phyloP scores from a whole-genome alignment of 1,140 invertebrate genomes.

The Heliconius himera region DNA sequence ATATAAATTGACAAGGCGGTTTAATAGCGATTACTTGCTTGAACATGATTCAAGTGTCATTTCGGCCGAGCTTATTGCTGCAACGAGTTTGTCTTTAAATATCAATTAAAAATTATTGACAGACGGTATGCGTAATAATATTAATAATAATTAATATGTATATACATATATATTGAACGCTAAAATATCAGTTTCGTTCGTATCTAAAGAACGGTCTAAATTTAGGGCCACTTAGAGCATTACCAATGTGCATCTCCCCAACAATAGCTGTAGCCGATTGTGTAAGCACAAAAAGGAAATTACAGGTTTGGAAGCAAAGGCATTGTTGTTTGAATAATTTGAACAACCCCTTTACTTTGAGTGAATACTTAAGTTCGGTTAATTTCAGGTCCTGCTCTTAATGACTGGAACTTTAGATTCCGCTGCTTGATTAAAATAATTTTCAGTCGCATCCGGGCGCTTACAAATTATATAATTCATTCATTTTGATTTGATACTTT shows the following conservation, averaged over 20 bases:
- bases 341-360: constrained; percentile 37
- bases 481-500: constrained; percentile 13
- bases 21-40: constrained; percentile 70
- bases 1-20: constrained; percentile 79
- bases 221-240: constrained; percentile 19
- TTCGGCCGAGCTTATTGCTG: constrained; percentile 33
- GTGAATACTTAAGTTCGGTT: constrained; percentile 31
- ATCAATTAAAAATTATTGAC: constrained; percentile 29
- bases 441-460: constrained; percentile 26
- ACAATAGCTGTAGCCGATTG: constrained; percentile 33
- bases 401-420: constrained; percentile 38
- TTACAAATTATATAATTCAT: constrained; percentile 24
- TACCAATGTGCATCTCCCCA: constrained; percentile 26
- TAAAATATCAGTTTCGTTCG: background rate
- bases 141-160: background rate
- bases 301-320: constrained; percentile 31
- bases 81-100: constrained; percentile 31
- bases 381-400: constrained; percentile 34
- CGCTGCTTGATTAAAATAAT: constrained; percentile 34
- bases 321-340: constrained; percentile 40
- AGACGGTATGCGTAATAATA: too few relatives aligned
- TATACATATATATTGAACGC: too few relatives aligned
- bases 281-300: constrained; percentile 37
- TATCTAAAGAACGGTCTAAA: background rate
- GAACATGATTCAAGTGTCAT: constrained; percentile 50